These are phyloP conservation scores for Muscicapa comitata DNA, from an alignment of 2,797 vertebrate species.

Conservation along the genomic window DNA sequence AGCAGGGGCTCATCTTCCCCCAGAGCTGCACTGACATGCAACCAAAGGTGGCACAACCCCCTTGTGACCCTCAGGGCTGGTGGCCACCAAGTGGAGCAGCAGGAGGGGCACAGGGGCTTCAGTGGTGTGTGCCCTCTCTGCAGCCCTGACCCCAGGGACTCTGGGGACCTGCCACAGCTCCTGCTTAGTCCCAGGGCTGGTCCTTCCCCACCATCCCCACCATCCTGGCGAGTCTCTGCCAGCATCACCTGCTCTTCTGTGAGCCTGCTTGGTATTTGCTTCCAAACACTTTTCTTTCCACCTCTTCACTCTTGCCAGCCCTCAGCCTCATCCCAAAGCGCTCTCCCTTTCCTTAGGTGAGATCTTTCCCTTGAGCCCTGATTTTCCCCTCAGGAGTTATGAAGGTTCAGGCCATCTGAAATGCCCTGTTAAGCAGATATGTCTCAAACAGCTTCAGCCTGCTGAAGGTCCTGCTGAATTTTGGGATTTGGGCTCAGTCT, in stretches of 20 bases:
- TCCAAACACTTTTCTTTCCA: background rate
- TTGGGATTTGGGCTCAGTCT: background rate
- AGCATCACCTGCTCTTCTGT: background rate
- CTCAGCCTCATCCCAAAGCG: background rate
- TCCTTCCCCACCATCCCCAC: background rate
- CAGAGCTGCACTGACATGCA: accelerated
- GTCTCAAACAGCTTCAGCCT: background rate
- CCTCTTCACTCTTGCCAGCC: background rate
- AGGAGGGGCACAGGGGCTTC: background rate
- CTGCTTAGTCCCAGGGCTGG: accelerated
- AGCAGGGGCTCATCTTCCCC: background rate
- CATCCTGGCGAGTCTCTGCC: background rate
- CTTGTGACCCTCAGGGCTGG: background rate
- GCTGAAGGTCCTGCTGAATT: background rate
- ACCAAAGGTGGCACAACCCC: background rate
- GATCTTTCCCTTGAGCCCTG: background rate
- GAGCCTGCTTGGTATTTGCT: background rate
- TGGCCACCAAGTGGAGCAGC: background rate
- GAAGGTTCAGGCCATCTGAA: background rate
- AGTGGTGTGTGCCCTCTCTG: accelerated
- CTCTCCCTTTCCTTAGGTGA: background rate
- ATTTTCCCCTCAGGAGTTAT: background rate
- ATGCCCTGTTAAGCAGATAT: background rate
- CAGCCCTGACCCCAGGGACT: background rate
- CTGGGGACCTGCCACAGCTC: background rate